Percentiles rank a stretch among this genome's conserved stretches.
Evolutionary conservation across 2,797 vertebrate genomes (phyloP).

Genomic region (Enteromius radiatus): DNA sequence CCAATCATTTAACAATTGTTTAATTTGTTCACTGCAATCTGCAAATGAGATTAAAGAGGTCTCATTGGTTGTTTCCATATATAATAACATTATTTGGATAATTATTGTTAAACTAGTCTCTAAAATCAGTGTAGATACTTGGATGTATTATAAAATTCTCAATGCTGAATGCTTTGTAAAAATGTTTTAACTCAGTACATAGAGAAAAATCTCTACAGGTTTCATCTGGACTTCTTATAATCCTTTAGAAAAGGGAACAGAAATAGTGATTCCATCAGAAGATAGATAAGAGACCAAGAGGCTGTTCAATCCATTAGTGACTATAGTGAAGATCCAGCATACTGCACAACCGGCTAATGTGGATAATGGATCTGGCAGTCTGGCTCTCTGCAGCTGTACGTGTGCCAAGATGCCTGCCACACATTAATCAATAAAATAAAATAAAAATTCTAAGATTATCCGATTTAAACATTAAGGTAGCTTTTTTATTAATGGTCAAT

Average conservation of each 20-base stretch:
- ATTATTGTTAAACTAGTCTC: background rate
- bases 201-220: slow-evolving; percentile 34
- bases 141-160: background rate
- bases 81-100: background rate
- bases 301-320: slow-evolving; percentile 53
- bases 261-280: slow-evolving; percentile 28
- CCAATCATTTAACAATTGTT: background rate
- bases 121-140: background rate
- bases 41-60: background rate
- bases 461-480: slow-evolving; percentile 26
- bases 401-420: slow-evolving; percentile 31
- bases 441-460: slow-evolving; percentile 12
- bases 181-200: background rate
- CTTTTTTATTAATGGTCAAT: background rate
- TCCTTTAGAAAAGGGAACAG: slow-evolving; percentile 36
- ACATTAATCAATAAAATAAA: slow-evolving; percentile 16
- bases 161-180: background rate
- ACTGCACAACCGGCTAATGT: slow-evolving; percentile 52
- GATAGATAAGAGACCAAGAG: slow-evolving; percentile 24
- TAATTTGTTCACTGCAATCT: background rate
- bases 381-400: slow-evolving; percentile 14
- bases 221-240: slow-evolving; percentile 32
- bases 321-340: slow-evolving; percentile 37
- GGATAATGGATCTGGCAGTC: slow-evolving; percentile 54
- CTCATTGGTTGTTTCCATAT: background rate